A percentile compares a stretch with the other conserved stretches of the same genome.
Evolutionary conservation across 37 sponge, comb jelly and placozoan species (phyloP).

Genomic region (Halichondria panicea): DNA sequence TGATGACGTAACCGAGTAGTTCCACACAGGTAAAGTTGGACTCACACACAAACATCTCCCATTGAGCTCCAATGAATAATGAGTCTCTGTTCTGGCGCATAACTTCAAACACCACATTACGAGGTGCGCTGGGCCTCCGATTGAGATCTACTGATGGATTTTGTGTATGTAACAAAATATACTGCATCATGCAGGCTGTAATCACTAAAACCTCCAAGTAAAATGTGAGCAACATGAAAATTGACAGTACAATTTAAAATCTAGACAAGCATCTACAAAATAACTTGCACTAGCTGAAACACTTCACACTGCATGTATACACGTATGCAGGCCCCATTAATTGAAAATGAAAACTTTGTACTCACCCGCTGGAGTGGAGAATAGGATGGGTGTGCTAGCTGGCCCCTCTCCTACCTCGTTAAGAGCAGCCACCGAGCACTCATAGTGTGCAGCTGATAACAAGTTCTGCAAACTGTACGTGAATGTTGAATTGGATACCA

Average conservation of each 20-base stretch:
- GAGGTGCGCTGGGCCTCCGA: conserved; percentile 22
- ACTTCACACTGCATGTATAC: too few species aligned
- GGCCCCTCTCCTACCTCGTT: conserved; percentile 18
- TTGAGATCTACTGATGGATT: conserved; percentile 22
- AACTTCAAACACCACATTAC: conserved; percentile 27
- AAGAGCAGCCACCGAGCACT: conserved; percentile 15
- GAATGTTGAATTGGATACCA: neutral
- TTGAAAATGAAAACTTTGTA: neutral
- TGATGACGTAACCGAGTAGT: conserved; percentile 19
- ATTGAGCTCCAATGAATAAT: conserved; percentile 4
- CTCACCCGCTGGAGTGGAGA: conserved; percentile 17
- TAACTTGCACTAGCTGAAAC: too few species aligned
- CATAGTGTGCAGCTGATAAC: neutral
- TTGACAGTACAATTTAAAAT: neutral
- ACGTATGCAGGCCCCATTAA: neutral
- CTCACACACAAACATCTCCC: conserved; percentile 1
- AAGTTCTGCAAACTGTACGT: neutral
- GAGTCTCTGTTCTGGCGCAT: conserved; percentile 1
- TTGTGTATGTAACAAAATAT: too few species aligned
- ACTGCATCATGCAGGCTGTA: too few species aligned
- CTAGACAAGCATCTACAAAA: neutral
- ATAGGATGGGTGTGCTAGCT: neutral
- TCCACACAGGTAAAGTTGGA: conserved; percentile 3
- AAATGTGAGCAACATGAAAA: neutral
- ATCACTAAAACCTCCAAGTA: too few species aligned